phyloP scores from a whole-genome alignment of 2,113 vertebrate species.

The Chaetura pelagica region DNA sequence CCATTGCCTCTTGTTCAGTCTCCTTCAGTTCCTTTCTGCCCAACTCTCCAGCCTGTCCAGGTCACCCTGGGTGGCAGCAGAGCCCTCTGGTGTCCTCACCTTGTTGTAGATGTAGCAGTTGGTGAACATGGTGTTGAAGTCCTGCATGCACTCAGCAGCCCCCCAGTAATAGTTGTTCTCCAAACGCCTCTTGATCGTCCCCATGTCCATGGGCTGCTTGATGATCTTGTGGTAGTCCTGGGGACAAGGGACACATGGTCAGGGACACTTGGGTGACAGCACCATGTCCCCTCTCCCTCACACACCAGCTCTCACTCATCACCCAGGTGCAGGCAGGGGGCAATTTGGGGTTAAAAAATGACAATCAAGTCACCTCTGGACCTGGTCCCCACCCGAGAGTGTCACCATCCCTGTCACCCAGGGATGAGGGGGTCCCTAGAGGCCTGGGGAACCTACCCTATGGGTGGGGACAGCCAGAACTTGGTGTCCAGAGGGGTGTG shows the following conservation, averaged over 20 bases:
- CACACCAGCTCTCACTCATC: background rate
- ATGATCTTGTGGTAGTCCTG: constrained; percentile 97
- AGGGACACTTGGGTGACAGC: too few relatives aligned
- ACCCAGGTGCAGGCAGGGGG: background rate
- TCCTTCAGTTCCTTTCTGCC: too few relatives aligned
- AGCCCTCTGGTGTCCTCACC: constrained; percentile 64
- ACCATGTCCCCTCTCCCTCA: background rate
- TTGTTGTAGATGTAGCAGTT: constrained; percentile 98
- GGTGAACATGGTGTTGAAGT: constrained; percentile 98
- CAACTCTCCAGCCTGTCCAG: too few relatives aligned
- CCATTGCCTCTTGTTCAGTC: too few relatives aligned
- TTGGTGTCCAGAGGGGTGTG: too few relatives aligned
- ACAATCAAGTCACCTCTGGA: background rate
- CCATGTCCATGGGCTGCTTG: constrained; percentile 96
- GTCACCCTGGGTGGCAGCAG: too few relatives aligned
- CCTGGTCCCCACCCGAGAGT: background rate
- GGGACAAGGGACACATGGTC: too few relatives aligned
- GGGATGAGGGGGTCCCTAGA: background rate
- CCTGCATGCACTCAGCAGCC: constrained; percentile 93
- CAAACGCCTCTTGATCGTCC: constrained; percentile 89
- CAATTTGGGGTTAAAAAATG: background rate
- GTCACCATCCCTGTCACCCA: background rate
- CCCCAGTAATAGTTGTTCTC: constrained; percentile 91
- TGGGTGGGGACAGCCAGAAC: rapidly evolving
- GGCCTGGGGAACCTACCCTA: background rate